Percentiles rank a stretch among this genome's conserved stretches.
phyloP scores from a whole-genome alignment of 2,888 invertebrate species.

The Limenitis camilla region DNA sequence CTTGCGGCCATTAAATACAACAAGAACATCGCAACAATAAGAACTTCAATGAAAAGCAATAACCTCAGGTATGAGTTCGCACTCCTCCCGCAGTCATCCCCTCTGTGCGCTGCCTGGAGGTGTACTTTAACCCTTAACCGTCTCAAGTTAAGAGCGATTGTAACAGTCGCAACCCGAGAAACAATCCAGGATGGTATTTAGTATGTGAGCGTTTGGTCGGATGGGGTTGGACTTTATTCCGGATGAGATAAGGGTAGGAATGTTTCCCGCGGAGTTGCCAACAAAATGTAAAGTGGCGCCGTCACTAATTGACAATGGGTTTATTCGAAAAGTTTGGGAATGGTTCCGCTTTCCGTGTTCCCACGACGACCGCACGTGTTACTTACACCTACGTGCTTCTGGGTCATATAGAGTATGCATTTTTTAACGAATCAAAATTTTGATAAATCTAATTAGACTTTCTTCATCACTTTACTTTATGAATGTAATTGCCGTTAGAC shows the following conservation, averaged over 20 bases:
- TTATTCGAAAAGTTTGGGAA: constrained; percentile 38
- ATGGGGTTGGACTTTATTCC: not conserved
- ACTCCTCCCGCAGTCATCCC: constrained; percentile 37
- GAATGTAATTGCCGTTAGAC: too few species aligned
- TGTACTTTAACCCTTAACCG: not conserved
- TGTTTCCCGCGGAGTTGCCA: not conserved
- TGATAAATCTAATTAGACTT: too few species aligned
- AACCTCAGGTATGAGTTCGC: constrained; percentile 21
- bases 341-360: not conserved
- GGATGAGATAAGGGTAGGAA: constrained; percentile 1
- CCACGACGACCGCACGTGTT: not conserved
- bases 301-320: constrained; percentile 44
- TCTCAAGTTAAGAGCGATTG: not conserved
- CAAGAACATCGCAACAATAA: constrained; percentile 26
- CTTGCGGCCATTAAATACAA: constrained; percentile 22
- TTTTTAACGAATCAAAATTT: too few species aligned
- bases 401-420: too few species aligned
- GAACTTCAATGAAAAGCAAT: constrained; percentile 29
- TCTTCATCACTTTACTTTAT: too few species aligned
- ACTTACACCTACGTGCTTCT: too few species aligned
- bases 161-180: not conserved
- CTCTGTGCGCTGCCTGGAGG: constrained; percentile 24
- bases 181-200: not conserved
- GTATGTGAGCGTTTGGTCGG: not conserved
- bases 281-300: constrained; percentile 18